Percentiles rank a stretch among this genome's conserved stretches.
Evolutionary conservation across 2,888 invertebrate genomes (phyloP).

Genomic region (Mesoligia furuncula): DNA sequence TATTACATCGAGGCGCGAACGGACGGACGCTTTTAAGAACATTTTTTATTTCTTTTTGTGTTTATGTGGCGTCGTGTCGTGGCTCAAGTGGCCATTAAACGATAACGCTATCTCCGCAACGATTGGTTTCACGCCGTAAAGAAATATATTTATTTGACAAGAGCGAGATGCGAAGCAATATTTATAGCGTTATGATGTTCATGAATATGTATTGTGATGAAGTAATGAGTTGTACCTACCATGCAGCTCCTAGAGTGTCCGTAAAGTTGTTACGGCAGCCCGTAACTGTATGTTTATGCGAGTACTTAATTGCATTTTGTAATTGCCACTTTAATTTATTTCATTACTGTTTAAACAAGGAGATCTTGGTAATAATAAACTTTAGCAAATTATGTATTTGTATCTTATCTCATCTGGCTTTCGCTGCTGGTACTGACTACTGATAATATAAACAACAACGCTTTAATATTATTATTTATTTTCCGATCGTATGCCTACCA

Average conservation of each 20-base stretch:
- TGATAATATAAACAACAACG: background rate
- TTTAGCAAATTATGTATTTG: background rate
- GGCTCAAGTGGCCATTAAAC: constrained; percentile 82
- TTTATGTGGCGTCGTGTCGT: constrained; percentile 73
- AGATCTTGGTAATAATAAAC: background rate
- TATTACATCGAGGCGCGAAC: constrained; percentile 80
- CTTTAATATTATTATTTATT: background rate
- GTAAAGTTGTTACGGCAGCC: constrained; percentile 28
- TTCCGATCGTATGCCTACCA: background rate
- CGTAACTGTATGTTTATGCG: constrained; percentile 15
- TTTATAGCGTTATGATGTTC: constrained; percentile 52
- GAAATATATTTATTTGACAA: constrained; percentile 73
- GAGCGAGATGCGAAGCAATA: constrained; percentile 50
- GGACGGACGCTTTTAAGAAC: constrained; percentile 77
- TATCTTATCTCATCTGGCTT: background rate
- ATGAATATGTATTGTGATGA: constrained; percentile 61
- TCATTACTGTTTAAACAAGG: constrained; percentile 1
- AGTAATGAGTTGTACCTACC: constrained; percentile 35
- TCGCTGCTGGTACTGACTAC: background rate
- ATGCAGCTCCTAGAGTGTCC: constrained; percentile 2
- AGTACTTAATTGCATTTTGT: constrained; percentile 18
- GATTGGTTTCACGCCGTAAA: constrained; percentile 83
- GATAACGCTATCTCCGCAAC: constrained; percentile 84
- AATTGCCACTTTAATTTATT: constrained; percentile 15
- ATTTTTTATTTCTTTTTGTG: constrained; percentile 75